Evolutionary conservation across 2,113 vertebrate genomes (phyloP).

Genomic region (Platichthys stellatus): DNA sequence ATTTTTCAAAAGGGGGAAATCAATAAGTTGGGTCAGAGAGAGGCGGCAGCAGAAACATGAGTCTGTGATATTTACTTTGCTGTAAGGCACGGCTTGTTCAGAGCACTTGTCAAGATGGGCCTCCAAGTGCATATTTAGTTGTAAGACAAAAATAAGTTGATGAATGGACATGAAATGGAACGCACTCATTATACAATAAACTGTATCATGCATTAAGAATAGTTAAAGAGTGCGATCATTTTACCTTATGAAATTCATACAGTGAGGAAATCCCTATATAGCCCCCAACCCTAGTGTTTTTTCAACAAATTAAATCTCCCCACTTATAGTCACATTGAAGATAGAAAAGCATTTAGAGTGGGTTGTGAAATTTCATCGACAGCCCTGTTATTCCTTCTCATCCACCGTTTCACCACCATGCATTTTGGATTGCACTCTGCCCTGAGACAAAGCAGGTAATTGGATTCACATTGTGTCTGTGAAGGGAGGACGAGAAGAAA

Average conservation of each 20-base stretch:
- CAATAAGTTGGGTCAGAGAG: slow-evolving; percentile 74
- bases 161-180: slow-evolving; percentile 59
- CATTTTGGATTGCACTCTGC: slow-evolving; percentile 48
- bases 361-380: slow-evolving; percentile 50
- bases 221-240: too few species aligned
- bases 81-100: slow-evolving; percentile 65
- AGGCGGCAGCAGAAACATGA: slow-evolving; percentile 69
- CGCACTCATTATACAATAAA: slow-evolving; percentile 5
- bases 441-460: slow-evolving; percentile 68
- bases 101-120: slow-evolving; percentile 59
- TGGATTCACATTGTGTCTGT: slow-evolving; percentile 69
- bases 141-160: slow-evolving; percentile 62
- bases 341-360: slow-evolving; percentile 10
- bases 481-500: slow-evolving; percentile 39
- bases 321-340: background rate
- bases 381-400: slow-evolving; percentile 43
- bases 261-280: too few species aligned
- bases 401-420: slow-evolving; percentile 38
- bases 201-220: background rate
- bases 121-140: slow-evolving; percentile 45
- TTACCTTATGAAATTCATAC: too few species aligned
- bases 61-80: slow-evolving; percentile 74
- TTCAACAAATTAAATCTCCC: slow-evolving; percentile 16
- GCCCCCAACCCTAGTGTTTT: too few species aligned
- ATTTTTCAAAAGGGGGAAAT: slow-evolving; percentile 81